Evolutionary conservation across 2,888 invertebrate genomes (phyloP).

Genomic region (Euspilapteryx auroguttella): DNA sequence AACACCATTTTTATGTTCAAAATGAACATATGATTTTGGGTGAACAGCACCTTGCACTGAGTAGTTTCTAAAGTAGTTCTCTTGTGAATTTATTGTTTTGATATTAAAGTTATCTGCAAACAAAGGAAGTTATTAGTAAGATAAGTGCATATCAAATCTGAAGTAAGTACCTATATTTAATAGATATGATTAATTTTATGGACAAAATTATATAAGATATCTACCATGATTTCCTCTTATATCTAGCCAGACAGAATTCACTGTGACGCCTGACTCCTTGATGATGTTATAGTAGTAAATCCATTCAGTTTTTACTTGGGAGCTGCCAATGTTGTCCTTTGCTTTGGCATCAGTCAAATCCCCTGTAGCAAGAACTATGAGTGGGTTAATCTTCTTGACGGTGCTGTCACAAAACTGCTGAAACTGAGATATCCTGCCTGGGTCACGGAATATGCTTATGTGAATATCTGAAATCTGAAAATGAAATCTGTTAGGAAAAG

Average conservation of each 20-base stretch:
- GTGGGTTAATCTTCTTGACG: constrained; percentile 71
- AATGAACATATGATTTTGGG: constrained; percentile 73
- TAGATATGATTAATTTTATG: too few relatives aligned
- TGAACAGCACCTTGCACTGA: constrained; percentile 75
- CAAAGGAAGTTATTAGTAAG: too few relatives aligned
- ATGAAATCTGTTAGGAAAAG: too few relatives aligned
- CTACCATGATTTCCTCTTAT: constrained; percentile 91
- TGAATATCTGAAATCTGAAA: constrained; percentile 86
- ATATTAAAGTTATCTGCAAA: constrained; percentile 88
- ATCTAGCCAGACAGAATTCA: constrained; percentile 82
- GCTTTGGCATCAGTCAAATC: constrained; percentile 89
- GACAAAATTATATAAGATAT: constrained; percentile 7
- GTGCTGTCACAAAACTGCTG: constrained; percentile 78
- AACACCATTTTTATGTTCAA: constrained; percentile 54
- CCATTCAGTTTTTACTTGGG: constrained; percentile 84
- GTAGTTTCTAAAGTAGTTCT: constrained; percentile 77
- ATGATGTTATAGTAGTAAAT: constrained; percentile 72
- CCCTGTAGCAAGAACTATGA: constrained; percentile 80
- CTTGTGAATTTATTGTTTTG: constrained; percentile 63
- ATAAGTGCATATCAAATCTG: too few relatives aligned
- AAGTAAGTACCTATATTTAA: too few relatives aligned
- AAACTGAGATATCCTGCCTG: constrained; percentile 72
- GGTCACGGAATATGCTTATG: constrained; percentile 81
- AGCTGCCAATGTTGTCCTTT: constrained; percentile 75
- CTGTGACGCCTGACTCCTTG: constrained; percentile 64